phyloP scores from a whole-genome alignment of 2,888 invertebrate species.

The Parascotia fuliginaria region DNA sequence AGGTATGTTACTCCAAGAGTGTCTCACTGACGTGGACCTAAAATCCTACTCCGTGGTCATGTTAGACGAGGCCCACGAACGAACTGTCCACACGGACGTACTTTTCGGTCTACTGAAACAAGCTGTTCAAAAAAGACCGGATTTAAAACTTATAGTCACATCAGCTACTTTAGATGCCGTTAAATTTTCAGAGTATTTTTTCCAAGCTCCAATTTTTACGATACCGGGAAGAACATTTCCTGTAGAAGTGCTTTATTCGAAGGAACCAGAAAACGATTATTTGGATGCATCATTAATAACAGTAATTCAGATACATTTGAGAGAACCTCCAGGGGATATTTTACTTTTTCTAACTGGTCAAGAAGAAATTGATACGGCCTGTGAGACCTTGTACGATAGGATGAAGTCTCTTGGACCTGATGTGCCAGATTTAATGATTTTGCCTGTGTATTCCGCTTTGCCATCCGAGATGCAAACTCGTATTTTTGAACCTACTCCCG shows the following conservation, averaged over 20 bases:
- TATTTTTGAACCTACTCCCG: slow-evolving; percentile 99
- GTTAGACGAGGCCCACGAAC: slow-evolving; percentile 99
- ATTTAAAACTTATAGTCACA: slow-evolving; percentile 98
- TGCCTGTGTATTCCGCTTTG: slow-evolving; percentile 98
- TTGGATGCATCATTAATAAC: slow-evolving; percentile 98
- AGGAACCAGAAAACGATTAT: slow-evolving; percentile 99
- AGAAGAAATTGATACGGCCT: slow-evolving; percentile 99
- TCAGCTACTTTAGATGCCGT: slow-evolving; percentile 99
- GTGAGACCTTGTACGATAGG: slow-evolving; percentile 98
- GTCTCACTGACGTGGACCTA: slow-evolving; percentile 97
- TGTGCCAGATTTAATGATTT: slow-evolving; percentile 98
- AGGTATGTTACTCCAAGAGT: slow-evolving; percentile 99
- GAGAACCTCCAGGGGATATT: slow-evolving; percentile 98
- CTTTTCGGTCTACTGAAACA: slow-evolving; percentile 95
- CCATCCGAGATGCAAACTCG: slow-evolving; percentile 99
- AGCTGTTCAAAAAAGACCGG: slow-evolving; percentile 96
- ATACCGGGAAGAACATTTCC: slow-evolving; percentile 99
- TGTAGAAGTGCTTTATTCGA: slow-evolving; percentile 98
- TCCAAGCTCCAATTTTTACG: slow-evolving; percentile 98
- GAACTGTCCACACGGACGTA: slow-evolving; percentile 99
- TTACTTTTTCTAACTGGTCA: slow-evolving; percentile 96
- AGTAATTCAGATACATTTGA: slow-evolving; percentile 99
- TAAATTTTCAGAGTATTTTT: slow-evolving; percentile 99
- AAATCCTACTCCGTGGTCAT: slow-evolving; percentile 97
- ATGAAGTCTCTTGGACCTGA: slow-evolving; percentile 99